phyloP scores from a whole-genome alignment of 2,888 invertebrate species.

The Apamea sordens region DNA sequence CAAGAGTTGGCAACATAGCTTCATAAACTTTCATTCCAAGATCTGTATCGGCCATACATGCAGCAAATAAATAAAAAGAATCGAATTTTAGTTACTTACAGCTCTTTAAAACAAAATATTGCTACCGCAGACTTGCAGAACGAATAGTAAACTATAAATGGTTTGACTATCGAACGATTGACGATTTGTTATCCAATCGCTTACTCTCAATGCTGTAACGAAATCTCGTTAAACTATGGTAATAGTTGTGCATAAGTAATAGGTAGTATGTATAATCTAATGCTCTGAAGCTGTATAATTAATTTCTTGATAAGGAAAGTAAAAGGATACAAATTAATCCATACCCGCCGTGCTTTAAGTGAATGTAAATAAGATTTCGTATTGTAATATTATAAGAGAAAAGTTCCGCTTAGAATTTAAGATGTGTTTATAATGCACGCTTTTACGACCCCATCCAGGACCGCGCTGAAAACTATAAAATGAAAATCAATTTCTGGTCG shows the following conservation, averaged over 20 bases:
- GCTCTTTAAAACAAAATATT: neutral
- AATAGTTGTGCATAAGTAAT: neutral
- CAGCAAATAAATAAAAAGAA: neutral
- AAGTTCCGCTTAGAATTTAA: constrained; percentile 7
- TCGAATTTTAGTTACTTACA: neutral
- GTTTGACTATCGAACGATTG: neutral
- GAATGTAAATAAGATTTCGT: constrained; percentile 8
- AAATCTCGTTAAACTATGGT: constrained; percentile 1
- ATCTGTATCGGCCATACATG: neutral
- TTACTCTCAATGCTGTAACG: constrained; percentile 8
- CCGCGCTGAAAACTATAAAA: constrained; percentile 31
- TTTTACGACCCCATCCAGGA: constrained; percentile 24
- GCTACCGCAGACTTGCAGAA: neutral
- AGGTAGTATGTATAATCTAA: neutral
- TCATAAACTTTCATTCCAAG: constrained; percentile 12
- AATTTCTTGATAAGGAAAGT: constrained; percentile 25
- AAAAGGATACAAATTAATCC: constrained; percentile 5
- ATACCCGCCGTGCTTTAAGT: neutral
- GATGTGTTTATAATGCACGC: constrained; percentile 12
- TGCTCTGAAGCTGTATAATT: constrained; percentile 11
- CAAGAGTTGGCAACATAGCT: constrained; percentile 1
- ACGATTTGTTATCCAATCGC: constrained; percentile 22
- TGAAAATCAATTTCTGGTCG: constrained; percentile 27
- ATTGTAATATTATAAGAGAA: constrained; percentile 3
- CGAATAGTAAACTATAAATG: neutral